Percentiles rank a stretch among this genome's conserved stretches.
Conservation (phyloP, 2,113 vertebrate genomes). For the Thomomys bottae region DNA sequence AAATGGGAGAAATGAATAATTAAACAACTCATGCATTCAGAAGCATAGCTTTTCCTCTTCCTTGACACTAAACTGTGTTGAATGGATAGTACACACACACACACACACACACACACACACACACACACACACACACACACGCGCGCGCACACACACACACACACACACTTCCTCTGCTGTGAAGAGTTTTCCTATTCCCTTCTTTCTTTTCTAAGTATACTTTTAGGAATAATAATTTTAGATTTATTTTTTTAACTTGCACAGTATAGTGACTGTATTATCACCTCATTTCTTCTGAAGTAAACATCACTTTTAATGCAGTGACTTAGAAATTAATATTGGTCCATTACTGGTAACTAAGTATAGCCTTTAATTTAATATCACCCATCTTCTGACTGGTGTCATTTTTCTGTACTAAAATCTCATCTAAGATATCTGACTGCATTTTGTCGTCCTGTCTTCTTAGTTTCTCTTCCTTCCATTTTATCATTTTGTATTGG, state of each 20-base stretch:
- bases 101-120: background rate
- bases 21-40: background rate
- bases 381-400: background rate
- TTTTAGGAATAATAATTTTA: constrained; percentile 12
- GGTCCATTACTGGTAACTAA: background rate
- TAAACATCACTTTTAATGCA: background rate
- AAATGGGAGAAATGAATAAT: background rate
- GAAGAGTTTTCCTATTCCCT: background rate
- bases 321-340: background rate
- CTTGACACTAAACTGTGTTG: background rate
- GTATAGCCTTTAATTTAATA: background rate
- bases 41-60: background rate
- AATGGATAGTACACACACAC: background rate
- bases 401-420: constrained; percentile 1
- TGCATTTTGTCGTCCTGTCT: background rate
- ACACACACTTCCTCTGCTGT: background rate
- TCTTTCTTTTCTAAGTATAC: background rate
- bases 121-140: background rate
- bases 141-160: background rate
- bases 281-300: background rate
- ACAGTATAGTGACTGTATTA: background rate
- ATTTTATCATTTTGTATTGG: background rate
- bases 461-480: constrained; percentile 9
- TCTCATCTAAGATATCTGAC: background rate
- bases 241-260: background rate